Conservation (phyloP, 2,888 invertebrate species). For the Hyposoter didymator region DNA sequence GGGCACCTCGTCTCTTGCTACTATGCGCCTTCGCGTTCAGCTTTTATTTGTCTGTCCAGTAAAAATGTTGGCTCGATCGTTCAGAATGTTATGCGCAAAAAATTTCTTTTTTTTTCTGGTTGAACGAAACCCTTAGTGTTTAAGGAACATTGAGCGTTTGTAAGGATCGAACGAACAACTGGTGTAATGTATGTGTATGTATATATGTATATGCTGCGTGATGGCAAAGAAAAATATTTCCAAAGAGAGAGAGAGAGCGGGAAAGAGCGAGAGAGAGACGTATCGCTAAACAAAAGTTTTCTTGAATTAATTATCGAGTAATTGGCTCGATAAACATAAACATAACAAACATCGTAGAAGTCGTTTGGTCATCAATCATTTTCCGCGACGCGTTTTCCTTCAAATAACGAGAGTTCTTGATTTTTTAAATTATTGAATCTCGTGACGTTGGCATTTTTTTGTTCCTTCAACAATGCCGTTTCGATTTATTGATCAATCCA, state of each 20-base stretch:
- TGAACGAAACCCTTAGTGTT: slow-evolving; percentile 13
- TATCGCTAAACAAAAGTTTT: not conserved
- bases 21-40: not conserved
- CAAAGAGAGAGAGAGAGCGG: not conserved
- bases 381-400: not conserved
- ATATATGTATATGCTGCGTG: not conserved
- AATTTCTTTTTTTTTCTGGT: slow-evolving; percentile 25
- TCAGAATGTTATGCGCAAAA: not conserved
- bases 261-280: not conserved
- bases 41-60: not conserved
- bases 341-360: not conserved
- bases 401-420: not conserved
- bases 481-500: slow-evolving; percentile 3
- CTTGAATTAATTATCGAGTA: not conserved
- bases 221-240: slow-evolving; percentile 6
- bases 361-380: not conserved
- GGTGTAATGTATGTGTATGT: slow-evolving; percentile 27
- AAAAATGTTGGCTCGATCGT: slow-evolving; percentile 4
- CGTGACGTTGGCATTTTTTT: not conserved
- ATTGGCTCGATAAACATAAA: not conserved
- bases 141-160: slow-evolving; percentile 32
- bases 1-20: slow-evolving; percentile 16
- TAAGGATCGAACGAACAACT: slow-evolving; percentile 30
- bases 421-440: not conserved
- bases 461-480: not conserved